phyloP scores from a whole-genome alignment of 2,797 vertebrate species.

The Hemitrygon akajei region DNA sequence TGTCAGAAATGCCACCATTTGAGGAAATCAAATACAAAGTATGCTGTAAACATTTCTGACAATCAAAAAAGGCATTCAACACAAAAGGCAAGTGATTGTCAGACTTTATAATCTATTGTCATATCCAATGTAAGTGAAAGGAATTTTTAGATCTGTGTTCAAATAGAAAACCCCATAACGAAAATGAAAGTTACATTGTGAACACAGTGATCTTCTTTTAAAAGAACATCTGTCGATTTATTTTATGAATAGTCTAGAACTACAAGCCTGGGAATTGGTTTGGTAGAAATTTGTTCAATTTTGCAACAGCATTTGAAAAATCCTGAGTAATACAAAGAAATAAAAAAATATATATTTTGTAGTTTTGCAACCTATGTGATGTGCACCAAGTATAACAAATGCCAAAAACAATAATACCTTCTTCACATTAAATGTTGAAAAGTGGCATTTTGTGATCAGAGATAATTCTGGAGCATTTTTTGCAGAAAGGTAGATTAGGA shows the following conservation, averaged over 20 bases:
- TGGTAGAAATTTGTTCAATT: background rate
- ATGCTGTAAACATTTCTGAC: background rate
- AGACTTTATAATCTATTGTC: background rate
- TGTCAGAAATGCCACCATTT: background rate
- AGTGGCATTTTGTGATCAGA: background rate
- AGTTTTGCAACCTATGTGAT: background rate
- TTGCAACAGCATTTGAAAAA: background rate
- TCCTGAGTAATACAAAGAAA: background rate
- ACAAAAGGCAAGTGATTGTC: background rate
- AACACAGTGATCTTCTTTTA: background rate
- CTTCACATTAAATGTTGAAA: background rate
- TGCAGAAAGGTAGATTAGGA: background rate
- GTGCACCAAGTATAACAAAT: background rate
- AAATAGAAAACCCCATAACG: background rate
- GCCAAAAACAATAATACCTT: background rate
- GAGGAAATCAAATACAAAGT: background rate
- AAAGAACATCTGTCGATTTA: background rate
- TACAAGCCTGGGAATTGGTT: background rate
- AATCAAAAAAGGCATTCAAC: background rate
- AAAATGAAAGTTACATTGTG: background rate
- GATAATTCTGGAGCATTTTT: background rate
- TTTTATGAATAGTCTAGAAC: background rate
- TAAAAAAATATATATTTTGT: too few relatives aligned
- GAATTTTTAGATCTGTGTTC: background rate
- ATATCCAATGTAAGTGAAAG: background rate